phyloP scores from a whole-genome alignment of 2,113 vertebrate species.

The Tympanuchus pallidicinctus region DNA sequence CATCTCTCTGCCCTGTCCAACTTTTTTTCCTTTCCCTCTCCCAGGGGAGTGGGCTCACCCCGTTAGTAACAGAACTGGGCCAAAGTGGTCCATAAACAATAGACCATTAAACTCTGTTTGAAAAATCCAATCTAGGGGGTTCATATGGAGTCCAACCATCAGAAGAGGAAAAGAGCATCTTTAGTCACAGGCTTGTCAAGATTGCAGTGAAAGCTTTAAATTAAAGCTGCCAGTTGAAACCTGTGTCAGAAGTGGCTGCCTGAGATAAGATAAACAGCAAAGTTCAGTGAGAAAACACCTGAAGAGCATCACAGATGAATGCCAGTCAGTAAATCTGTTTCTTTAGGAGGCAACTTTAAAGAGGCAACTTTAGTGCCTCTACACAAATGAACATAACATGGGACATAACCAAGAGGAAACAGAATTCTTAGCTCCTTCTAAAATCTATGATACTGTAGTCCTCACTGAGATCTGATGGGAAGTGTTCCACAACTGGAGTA shows the following conservation, averaged over 20 bases:
- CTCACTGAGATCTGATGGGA: neutral
- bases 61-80: too few species aligned
- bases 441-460: neutral
- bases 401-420: neutral
- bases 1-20: too few species aligned
- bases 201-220: neutral
- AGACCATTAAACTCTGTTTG: neutral
- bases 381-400: neutral
- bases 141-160: neutral
- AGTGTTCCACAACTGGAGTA: neutral
- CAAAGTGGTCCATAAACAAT: neutral
- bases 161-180: neutral
- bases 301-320: neutral
- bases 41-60: too few species aligned
- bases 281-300: neutral
- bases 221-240: neutral
- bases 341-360: neutral
- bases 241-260: neutral
- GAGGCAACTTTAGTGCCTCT: neutral
- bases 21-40: too few species aligned
- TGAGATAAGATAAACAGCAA: neutral
- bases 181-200: neutral
- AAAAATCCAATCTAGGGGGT: neutral
- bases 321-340: neutral
- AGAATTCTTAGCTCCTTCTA: neutral